phyloP scores from a whole-genome alignment of 2,113 vertebrate species.

The Cardinalis cardinalis region DNA sequence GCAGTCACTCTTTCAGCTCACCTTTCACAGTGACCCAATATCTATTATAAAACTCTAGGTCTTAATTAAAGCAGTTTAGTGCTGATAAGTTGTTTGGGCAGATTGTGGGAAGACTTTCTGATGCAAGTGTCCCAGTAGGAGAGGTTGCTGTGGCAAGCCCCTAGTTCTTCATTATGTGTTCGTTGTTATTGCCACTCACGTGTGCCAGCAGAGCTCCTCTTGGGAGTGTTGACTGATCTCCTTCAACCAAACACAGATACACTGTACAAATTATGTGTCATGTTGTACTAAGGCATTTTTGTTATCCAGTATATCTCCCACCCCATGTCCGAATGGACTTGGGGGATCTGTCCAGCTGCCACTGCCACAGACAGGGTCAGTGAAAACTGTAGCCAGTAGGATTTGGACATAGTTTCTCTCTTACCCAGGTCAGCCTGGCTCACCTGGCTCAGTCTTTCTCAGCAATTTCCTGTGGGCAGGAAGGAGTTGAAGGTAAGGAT shows the following conservation, averaged over 20 bases:
- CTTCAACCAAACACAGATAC: not conserved
- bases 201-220: not conserved
- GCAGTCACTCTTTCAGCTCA: not conserved
- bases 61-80: not conserved
- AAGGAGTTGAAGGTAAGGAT: not conserved
- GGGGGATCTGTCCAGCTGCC: not conserved
- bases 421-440: not conserved
- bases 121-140: not conserved
- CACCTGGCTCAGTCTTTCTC: not conserved
- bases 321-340: not conserved
- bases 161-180: not conserved
- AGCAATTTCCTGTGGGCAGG: not conserved
- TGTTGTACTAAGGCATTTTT: not conserved
- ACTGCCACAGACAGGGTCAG: not conserved
- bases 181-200: not conserved
- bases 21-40: not conserved
- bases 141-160: not conserved
- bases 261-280: not conserved
- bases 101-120: not conserved
- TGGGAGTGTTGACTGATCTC: not conserved
- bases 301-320: not conserved
- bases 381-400: not conserved
- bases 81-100: not conserved
- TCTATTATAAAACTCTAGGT: not conserved
- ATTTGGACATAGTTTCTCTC: not conserved